phyloP scores from a whole-genome alignment of 2,888 invertebrate genomes.

The Ichneumon xanthorius region DNA sequence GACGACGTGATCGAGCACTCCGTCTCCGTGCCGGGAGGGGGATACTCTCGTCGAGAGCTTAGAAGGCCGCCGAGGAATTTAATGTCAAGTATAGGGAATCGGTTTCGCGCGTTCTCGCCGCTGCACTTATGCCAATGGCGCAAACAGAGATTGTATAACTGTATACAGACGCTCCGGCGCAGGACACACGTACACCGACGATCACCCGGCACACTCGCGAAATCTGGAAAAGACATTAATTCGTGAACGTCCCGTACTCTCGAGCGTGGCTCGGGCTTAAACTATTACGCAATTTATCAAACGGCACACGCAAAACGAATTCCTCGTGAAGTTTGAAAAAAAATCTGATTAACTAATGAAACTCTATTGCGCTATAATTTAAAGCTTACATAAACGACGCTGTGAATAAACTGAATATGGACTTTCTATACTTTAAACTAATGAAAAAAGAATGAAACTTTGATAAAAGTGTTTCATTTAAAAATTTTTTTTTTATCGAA shows the following conservation, averaged over 20 bases:
- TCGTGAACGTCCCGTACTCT: slow-evolving; percentile 21
- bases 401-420: too few species aligned
- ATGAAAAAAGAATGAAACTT: neutral
- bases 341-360: slow-evolving; percentile 1
- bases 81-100: slow-evolving; percentile 84
- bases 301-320: slow-evolving; percentile 10
- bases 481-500: neutral
- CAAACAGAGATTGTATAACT: slow-evolving; percentile 58
- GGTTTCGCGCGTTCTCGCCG: slow-evolving; percentile 72
- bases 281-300: slow-evolving; percentile 38
- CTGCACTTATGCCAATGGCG: slow-evolving; percentile 66
- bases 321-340: slow-evolving; percentile 15
- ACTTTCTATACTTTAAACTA: neutral
- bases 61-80: slow-evolving; percentile 83
- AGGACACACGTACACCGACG: neutral
- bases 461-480: neutral
- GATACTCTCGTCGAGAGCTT: slow-evolving; percentile 63
- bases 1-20: slow-evolving; percentile 56
- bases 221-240: slow-evolving; percentile 55
- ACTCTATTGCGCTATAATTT: neutral
- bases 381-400: too few species aligned
- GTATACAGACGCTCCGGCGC: neutral
- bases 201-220: slow-evolving; percentile 26
- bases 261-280: neutral
- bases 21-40: slow-evolving; percentile 20